phyloP scores from a whole-genome alignment of 2,113 vertebrate species.

The Aspiorhynchus laticeps region DNA sequence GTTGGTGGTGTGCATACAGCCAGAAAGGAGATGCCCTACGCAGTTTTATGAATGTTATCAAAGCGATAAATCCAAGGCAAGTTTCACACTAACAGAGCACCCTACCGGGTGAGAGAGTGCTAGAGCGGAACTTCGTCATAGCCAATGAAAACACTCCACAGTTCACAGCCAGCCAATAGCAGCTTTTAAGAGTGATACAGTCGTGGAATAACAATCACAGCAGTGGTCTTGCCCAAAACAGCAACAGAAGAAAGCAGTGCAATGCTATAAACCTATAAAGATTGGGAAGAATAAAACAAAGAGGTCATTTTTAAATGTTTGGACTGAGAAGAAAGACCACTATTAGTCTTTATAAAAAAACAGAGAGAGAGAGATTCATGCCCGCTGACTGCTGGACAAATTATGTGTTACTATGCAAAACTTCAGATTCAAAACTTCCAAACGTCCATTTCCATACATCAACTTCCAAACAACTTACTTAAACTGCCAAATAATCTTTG shows the following conservation, averaged over 20 bases:
- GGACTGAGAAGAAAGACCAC: background rate
- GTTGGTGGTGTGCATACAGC: background rate
- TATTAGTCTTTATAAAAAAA: background rate
- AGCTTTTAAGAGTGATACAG: conserved; percentile 44
- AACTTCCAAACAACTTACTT: conserved; percentile 39
- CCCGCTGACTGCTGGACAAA: conserved; percentile 57
- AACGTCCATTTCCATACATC: background rate
- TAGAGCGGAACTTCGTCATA: conserved; percentile 64
- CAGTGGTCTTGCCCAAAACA: conserved; percentile 9
- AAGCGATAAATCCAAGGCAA: conserved; percentile 65
- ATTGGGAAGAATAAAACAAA: conserved; percentile 44
- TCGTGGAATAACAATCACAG: conserved; percentile 22
- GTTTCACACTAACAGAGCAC: conserved; percentile 68
- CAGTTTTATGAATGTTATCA: conserved; percentile 62
- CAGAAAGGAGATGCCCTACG: conserved; percentile 28
- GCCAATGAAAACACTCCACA: conserved; percentile 67
- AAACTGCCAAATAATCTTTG: background rate
- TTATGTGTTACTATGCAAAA: conserved; percentile 48
- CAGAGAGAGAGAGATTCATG: background rate
- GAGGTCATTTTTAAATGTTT: conserved; percentile 37
- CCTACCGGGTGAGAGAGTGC: conserved; percentile 61
- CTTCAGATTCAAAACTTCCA: conserved; percentile 15
- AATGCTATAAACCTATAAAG: conserved; percentile 27
- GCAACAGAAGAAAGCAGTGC: conserved; percentile 26
- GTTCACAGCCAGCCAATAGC: conserved; percentile 44